These are phyloP conservation scores for Cybosia mesomella DNA, from an alignment of 2,888 invertebrate genomes.

Conservation along the genomic window DNA sequence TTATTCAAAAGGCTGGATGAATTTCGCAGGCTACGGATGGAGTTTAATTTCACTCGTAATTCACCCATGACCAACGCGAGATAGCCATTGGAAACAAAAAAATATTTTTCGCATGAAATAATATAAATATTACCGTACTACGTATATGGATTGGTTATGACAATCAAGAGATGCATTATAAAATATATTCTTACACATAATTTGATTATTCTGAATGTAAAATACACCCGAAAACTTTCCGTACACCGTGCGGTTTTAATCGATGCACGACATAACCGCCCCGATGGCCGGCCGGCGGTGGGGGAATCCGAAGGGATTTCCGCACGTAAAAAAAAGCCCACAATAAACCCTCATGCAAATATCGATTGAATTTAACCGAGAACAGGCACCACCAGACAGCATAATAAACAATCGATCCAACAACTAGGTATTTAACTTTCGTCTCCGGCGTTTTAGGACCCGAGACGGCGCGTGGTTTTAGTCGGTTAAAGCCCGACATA, in stretches of 20 bases:
- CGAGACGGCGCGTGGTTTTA: too few relatives aligned
- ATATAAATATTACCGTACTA: constrained; percentile 13
- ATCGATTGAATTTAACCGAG: not conserved
- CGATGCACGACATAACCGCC: too few relatives aligned
- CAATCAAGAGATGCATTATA: not conserved
- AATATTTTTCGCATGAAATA: constrained; percentile 61
- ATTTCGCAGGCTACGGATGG: constrained; percentile 69
- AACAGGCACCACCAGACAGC: not conserved
- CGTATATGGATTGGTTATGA: not conserved
- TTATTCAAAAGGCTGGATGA: constrained; percentile 81
- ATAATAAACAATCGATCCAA: not conserved
- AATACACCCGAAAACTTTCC: not conserved
- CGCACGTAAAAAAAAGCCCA: too few relatives aligned
- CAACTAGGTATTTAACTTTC: too few relatives aligned
- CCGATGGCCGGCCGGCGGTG: too few relatives aligned
- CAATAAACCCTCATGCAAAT: not conserved
- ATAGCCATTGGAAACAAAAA: constrained; percentile 65
- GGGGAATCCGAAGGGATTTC: too few relatives aligned
- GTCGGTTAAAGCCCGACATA: too few relatives aligned
- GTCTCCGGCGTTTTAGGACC: too few relatives aligned
- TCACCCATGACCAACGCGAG: constrained; percentile 65
- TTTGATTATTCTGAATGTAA: not conserved
- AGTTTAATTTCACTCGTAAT: constrained; percentile 80
- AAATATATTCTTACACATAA: not conserved
- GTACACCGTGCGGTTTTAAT: too few relatives aligned